A percentile compares a stretch with the other conserved stretches of the same genome.
Evolutionary conservation across 2,888 invertebrate genomes (phyloP).

Genomic region (Lathronympha strigana): DNA sequence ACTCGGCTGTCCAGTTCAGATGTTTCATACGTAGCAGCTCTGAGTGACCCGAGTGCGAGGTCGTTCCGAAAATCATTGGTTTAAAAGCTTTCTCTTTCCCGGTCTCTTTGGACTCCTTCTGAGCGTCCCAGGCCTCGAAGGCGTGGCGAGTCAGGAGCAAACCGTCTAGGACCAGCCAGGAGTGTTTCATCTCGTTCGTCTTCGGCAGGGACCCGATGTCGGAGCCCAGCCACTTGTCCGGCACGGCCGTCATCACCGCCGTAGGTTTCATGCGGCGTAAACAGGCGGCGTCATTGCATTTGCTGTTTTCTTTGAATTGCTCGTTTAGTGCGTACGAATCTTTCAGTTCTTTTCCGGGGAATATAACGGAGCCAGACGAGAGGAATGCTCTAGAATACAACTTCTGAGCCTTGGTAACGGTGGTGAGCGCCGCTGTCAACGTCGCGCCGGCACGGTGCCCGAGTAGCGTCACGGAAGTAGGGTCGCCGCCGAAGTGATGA

Average conservation of each 20-base stretch:
- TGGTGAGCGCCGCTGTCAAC: constrained; percentile 89
- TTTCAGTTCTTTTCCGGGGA: constrained; percentile 86
- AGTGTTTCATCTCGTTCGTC: constrained; percentile 86
- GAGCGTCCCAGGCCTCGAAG: constrained; percentile 85
- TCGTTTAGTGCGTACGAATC: constrained; percentile 86
- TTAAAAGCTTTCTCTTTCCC: constrained; percentile 76
- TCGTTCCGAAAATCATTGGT: constrained; percentile 88
- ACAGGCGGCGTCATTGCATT: constrained; percentile 85
- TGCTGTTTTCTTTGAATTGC: constrained; percentile 83
- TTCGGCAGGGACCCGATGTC: constrained; percentile 85
- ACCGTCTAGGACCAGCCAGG: constrained; percentile 92
- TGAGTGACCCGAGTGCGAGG: constrained; percentile 89
- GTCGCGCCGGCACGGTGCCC: constrained; percentile 95
- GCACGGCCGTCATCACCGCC: constrained; percentile 87
- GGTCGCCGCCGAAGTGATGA: constrained; percentile 92
- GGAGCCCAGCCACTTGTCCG: constrained; percentile 88
- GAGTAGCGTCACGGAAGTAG: constrained; percentile 90
- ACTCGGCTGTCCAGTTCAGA: constrained; percentile 86
- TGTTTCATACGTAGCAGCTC: constrained; percentile 85
- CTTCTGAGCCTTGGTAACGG: constrained; percentile 84
- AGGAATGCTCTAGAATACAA: constrained; percentile 92
- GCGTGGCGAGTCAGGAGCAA: constrained; percentile 87
- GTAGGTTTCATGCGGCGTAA: constrained; percentile 80
- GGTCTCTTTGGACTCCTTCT: constrained; percentile 65
- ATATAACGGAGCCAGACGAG: constrained; percentile 89